Evolutionary conservation across 2,797 vertebrate species (phyloP).

Genomic region (Babyrousa celebensis): DNA sequence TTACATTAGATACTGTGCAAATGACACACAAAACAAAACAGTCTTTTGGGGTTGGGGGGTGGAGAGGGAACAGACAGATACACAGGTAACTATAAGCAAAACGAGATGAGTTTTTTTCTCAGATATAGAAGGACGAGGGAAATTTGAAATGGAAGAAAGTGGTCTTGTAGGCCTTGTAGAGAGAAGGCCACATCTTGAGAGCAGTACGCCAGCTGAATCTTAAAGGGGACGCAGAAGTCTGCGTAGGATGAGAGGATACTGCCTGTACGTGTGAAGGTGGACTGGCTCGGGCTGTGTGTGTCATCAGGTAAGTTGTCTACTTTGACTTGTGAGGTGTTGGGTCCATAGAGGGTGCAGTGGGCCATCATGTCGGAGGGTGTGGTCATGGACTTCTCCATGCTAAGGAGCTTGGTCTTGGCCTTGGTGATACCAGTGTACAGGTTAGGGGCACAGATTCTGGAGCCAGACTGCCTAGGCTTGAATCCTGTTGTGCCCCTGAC

Average conservation of each 20-base stretch:
- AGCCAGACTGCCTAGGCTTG: not conserved
- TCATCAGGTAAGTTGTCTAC: not conserved
- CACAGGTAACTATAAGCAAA: not conserved
- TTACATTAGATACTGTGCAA: not conserved
- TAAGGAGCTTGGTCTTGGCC: not conserved
- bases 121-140: not conserved
- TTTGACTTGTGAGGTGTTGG: not conserved
- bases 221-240: not conserved
- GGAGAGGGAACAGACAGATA: no score
- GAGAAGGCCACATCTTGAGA: fast-evolving
- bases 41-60: not conserved
- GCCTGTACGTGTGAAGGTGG: not conserved
- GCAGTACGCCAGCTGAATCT: not conserved
- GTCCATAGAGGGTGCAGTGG: fast-evolving
- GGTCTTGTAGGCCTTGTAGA: not conserved
- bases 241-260: fast-evolving
- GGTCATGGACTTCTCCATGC: not conserved
- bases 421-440: not conserved
- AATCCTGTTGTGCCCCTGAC: not conserved
- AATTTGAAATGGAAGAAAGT: not conserved
- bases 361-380: not conserved
- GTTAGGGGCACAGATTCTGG: not conserved
- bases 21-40: not conserved
- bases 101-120: not conserved
- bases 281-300: fast-evolving